These are phyloP conservation scores for Fregata magnificens DNA, from an alignment of 2,113 vertebrate species.

Conservation along the genomic window DNA sequence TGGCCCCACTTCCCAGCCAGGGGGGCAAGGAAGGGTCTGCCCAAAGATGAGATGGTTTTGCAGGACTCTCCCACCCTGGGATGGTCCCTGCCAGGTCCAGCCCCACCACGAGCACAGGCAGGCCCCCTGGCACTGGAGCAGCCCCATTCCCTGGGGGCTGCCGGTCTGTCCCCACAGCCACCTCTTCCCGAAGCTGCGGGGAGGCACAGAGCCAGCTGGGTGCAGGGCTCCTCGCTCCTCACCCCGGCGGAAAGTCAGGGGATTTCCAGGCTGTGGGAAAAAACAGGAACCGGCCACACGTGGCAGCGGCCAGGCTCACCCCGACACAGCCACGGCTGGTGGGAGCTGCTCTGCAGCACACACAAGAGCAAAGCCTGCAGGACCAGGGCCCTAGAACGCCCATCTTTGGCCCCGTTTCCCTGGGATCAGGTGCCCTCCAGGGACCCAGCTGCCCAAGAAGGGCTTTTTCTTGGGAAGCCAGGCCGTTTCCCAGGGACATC, in stretches of 20 bases:
- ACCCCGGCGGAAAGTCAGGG: neutral
- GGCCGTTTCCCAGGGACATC: neutral
- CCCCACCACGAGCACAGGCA: fast-evolving
- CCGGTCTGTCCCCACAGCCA: neutral
- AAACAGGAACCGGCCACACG: neutral
- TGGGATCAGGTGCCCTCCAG: fast-evolving
- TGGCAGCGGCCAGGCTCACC: neutral
- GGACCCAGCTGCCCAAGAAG: neutral
- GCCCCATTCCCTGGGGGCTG: neutral
- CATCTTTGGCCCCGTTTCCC: neutral
- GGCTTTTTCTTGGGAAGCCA: neutral
- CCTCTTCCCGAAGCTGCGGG: neutral
- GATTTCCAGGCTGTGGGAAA: constrained; percentile 35
- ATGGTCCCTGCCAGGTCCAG: neutral
- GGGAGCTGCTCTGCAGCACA: fast-evolving
- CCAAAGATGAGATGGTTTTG: neutral
- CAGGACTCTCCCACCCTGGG: neutral
- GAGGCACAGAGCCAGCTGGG: neutral
- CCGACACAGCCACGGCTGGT: fast-evolving
- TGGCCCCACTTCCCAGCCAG: neutral
- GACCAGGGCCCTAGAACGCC: neutral
- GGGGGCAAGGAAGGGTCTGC: neutral
- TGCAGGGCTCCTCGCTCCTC: neutral
- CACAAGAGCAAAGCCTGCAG: neutral
- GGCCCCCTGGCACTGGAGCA: neutral